Base-by-base conservation (phyloP, 2,888 invertebrate genomes). In the Celastrina argiolus region DNA sequence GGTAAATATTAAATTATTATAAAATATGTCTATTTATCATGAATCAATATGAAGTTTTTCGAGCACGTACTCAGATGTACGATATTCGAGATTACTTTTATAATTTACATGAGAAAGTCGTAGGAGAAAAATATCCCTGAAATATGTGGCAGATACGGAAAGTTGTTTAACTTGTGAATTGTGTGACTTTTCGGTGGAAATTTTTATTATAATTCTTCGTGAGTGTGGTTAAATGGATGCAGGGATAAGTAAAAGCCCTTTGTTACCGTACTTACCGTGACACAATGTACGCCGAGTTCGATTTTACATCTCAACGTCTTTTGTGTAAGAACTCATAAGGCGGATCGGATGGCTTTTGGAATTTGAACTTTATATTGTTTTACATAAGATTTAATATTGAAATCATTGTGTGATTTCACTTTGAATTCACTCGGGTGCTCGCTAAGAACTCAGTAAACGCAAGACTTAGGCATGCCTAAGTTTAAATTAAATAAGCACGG, bases 271-370 rank as follows among this genome's bases (percentile, higher is more conserved):
- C 51, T 51, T 51, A 51, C 51, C 51, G 4, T 26, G 51, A 51
- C 51, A 51, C 51, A 51, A 51, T 51, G 51, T 51, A 51, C 51
- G 51, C 22, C 12, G 22, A 26, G 22, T 51, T 51, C 51, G 51
- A 51, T 51, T 51, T 66, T 66, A 66, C 42, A 64, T 67, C 58
- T 67, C 56, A 67, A 63, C 67, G 56, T 64, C 67, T 63, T 64
- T 63, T 58, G 67, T 67, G 64, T 56, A 42, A 63, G 63, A 56
- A 56, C 36, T 61, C 64, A 45, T 64, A 66, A 22, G 34, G 59
- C 0, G 36, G 6, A 22, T 22, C 12, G 22, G 12, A 12, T 26
- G 22, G 26, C 51, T 51, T 26, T 51, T 22, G 22, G 22, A 51
- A 22, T 12, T 10, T 51, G 51, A 26, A 1, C 22, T 22, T 51